phyloP scores from a whole-genome alignment of 2,113 vertebrate species.

The Anthoscopus minutus region DNA sequence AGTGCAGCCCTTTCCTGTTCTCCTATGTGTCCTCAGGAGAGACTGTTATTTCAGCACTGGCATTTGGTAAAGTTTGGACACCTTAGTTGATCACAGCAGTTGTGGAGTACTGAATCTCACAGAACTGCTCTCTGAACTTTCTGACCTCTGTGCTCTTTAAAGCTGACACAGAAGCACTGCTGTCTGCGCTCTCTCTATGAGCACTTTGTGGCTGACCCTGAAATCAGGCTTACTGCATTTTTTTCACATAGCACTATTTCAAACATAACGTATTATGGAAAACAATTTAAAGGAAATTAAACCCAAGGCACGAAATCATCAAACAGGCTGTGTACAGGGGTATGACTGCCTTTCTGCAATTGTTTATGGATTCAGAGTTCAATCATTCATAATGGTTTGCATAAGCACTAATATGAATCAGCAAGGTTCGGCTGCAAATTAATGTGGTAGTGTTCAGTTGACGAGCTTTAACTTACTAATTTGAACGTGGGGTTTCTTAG shows the following conservation, averaged over 20 bases:
- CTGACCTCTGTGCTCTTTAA: neutral
- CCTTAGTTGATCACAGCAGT: neutral
- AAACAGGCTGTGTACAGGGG: neutral
- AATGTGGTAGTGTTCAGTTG: neutral
- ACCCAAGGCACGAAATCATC: neutral
- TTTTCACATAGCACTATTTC: neutral
- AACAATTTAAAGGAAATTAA: slow-evolving; percentile 34
- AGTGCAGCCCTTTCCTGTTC: neutral
- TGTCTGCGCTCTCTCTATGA: neutral
- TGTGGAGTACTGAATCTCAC: neutral
- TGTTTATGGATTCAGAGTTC: neutral
- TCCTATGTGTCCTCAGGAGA: neutral
- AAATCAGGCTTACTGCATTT: neutral
- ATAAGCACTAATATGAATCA: slow-evolving; percentile 14
- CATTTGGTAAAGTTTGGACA: neutral
- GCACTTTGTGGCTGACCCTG: neutral
- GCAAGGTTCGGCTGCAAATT: neutral
- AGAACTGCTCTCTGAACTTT: neutral
- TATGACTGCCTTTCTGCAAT: neutral
- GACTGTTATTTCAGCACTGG: neutral
- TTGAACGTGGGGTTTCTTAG: slow-evolving; percentile 25
- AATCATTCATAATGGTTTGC: neutral
- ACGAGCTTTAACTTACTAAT: neutral
- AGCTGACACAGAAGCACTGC: neutral
- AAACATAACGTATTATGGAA: neutral